These are phyloP conservation scores for Pogona vitticeps DNA, from an alignment of 2,113 vertebrate species.

Conservation along the genomic window DNA sequence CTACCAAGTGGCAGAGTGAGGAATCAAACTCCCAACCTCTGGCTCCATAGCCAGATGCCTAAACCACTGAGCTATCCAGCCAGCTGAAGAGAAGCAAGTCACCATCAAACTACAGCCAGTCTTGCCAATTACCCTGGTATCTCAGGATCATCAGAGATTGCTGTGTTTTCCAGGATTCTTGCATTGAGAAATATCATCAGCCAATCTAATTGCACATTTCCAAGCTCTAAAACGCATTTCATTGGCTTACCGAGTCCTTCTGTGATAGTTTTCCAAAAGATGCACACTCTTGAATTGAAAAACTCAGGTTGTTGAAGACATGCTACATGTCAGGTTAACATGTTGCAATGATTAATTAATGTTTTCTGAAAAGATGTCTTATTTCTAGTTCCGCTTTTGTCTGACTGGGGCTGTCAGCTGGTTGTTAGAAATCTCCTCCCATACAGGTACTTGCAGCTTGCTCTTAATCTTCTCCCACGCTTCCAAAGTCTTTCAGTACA, in stretches of 20 bases:
- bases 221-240: neutral
- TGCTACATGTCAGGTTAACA: neutral
- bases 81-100: too few relatives aligned
- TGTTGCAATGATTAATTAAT: constrained; percentile 10
- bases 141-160: too few relatives aligned
- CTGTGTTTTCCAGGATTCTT: too few relatives aligned
- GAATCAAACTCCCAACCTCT: too few relatives aligned
- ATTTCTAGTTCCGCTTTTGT: neutral
- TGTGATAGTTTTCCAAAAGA: neutral
- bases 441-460: neutral
- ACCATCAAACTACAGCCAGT: too few relatives aligned
- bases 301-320: neutral
- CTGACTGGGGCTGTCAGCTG: neutral
- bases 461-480: constrained; percentile 7
- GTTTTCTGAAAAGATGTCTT: constrained; percentile 4
- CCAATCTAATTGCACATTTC: neutral
- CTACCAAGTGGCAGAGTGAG: too few relatives aligned
- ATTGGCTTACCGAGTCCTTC: neutral
- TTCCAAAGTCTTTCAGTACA: neutral
- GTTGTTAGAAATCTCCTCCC: neutral
- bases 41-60: too few relatives aligned
- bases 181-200: neutral
- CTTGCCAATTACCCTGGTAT: too few relatives aligned
- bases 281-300: neutral
- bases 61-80: too few relatives aligned